Evolutionary conservation across 1,140 invertebrate species (phyloP), one percentile per base, ranked within the genome.

Genomic region (Scaptomyza montana): DNA sequence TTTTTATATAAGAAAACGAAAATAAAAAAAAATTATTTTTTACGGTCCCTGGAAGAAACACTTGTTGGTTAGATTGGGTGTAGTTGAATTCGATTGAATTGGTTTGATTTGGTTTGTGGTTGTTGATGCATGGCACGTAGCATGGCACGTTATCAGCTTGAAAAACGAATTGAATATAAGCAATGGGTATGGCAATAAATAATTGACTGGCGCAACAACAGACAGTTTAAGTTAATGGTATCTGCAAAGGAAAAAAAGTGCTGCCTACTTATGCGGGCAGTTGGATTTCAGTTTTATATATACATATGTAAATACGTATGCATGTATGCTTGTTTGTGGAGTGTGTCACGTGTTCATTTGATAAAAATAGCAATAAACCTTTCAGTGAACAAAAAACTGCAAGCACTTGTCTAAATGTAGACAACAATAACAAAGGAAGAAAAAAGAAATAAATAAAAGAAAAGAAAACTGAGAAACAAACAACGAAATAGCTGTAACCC

Each of bases 81-180:
- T 16, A n/a, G 16, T 5, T 28, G 28, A 10, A 43, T n/a, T 2
- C 8, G 36, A 5, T 36, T 62, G 47, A 56, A 45, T 66, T 47
- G 57, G 36, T 3, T 36, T 62, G 47, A 56, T 39, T 66, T 47
- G 57, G 54, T 59, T 43, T n/a, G 25, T n/a, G 25, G 13, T 2
- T 59, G 41, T 47, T 54, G 69, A 12, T 46, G 54, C 28, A 25
- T 45, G 30, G 43, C 51, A 77, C 65, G 53, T 67, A 73, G 39
- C 45, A 19, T 13, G 53, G 49, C 51, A 71, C 77, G 60, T 85
- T 82, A 84, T 66, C 59, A 68, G 47, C 59, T 73, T 69, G 55
- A 57, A 50, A 75, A 84, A 85, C 77, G 82, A 84, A 85, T 84
- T 79, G 64, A 85, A 80, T 73, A 68, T 67, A 76, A 67, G 67